Evolutionary conservation across 2,113 vertebrate genomes (phyloP), one percentile per base, ranked within the genome.

Genomic region (Suncus etruscus): DNA sequence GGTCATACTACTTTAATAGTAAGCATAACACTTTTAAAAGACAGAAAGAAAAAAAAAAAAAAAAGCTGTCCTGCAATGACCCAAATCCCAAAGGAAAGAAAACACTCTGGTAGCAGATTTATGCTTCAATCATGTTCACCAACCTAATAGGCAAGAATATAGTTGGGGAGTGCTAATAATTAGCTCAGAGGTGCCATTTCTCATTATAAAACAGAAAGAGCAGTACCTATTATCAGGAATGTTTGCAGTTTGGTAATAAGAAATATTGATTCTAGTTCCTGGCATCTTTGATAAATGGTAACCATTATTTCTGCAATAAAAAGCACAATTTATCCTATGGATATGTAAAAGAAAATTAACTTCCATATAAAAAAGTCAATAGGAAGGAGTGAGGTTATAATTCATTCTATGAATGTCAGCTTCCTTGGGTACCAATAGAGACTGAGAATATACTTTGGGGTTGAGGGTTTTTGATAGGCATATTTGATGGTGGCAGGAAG

Each of bases 391-490:
- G 7, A 80, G 15, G 16, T 45, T 58, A 63, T 2, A 45, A 65
- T 61, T 70, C 66, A 68, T 14, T 29, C 89, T 20, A 18, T 31
- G 12, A 91, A 92, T 89, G 51, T 70, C 69, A 93, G n/a, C n/a
- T 75, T n/a, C 1, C 32, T 16, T 31, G 63, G 45, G 47, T 20
- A 78, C 87, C n/a, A 6, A 68, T 82, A n/a, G 65, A 29, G 75
- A 91, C 22, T 48, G 58, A 61, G 58, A 61, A 61, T 61, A 61
- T 61, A 16, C 14, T 61, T 61, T 61, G 58, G 18, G 58, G 12
- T 4, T 6, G 58, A 20, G 58, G 22, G 18, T 22, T 61, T 16
- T 4, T 61, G 58, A 20, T 61, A 3, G 58, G 16, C 58, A 61
- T 20, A 61, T 16, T 61, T 8, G 18, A 61, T 61, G 58, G 58